These are phyloP conservation scores for Eupleurogrammus muticus DNA, from an alignment of 2,797 vertebrate genomes.

Conservation along the genomic window DNA sequence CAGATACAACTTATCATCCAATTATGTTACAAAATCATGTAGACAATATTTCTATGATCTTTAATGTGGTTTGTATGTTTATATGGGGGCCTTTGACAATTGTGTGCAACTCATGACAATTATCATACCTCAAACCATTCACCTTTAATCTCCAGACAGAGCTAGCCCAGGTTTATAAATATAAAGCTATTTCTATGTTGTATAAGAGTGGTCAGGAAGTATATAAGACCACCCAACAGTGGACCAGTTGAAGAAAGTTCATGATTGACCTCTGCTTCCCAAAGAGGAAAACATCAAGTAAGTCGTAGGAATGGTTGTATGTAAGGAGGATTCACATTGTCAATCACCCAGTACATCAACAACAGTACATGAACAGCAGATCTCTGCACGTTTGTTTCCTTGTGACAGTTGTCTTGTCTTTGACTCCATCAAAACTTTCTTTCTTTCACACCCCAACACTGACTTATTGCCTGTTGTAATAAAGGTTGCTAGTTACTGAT, in stretches of 20 bases:
- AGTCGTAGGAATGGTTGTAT: not conserved
- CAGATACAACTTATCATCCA: not conserved
- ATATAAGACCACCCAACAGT: too few relatives aligned
- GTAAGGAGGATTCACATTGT: conserved; percentile 2
- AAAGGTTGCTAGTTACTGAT: conserved; percentile 76
- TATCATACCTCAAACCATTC: not conserved
- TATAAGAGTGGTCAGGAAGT: not conserved
- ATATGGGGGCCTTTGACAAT: not conserved
- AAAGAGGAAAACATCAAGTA: too few relatives aligned
- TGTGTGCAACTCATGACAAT: not conserved
- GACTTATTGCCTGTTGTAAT: conserved; percentile 77
- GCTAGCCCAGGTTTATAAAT: not conserved
- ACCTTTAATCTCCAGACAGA: not conserved
- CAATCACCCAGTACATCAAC: conserved; percentile 26
- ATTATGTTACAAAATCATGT: not conserved
- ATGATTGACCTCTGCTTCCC: too few relatives aligned
- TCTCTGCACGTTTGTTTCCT: conserved; percentile 48
- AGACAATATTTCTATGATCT: not conserved
- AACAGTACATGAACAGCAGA: conserved; percentile 39
- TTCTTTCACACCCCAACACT: conserved; percentile 57
- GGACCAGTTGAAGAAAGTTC: too few relatives aligned
- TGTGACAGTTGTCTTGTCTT: conserved; percentile 53
- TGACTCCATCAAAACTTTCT: conserved; percentile 68
- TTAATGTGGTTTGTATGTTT: not conserved
- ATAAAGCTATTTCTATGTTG: not conserved